Evolutionary conservation across 2,113 vertebrate species (phyloP).

Genomic region (Madoqua kirkii): DNA sequence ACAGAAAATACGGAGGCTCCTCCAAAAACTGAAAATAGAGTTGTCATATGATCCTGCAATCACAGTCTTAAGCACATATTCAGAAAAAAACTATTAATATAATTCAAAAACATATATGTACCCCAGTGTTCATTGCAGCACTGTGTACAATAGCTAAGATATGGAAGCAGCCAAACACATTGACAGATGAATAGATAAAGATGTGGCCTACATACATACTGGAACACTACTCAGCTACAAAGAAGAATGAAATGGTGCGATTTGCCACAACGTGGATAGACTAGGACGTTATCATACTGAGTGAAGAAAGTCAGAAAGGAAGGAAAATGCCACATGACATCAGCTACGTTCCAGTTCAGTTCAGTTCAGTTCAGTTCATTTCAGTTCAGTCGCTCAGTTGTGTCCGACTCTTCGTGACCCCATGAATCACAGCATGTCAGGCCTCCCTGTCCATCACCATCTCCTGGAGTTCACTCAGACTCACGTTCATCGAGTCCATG

Average conservation of each 20-base stretch:
- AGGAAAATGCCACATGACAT: not conserved
- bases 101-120: not conserved
- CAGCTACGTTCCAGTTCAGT: not conserved
- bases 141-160: not conserved
- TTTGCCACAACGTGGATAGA: not conserved
- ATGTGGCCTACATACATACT: not conserved
- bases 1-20: not conserved
- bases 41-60: not conserved
- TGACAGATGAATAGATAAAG: not conserved
- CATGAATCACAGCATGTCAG: no score
- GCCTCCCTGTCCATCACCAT: no score
- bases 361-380: no score
- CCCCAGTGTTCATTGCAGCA: not conserved
- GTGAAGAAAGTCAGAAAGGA: not conserved
- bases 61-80: not conserved
- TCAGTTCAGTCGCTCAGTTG: rapidly evolving
- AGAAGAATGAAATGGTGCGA: not conserved
- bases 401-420: no score
- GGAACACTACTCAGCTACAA: not conserved
- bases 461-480: no score
- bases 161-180: not conserved
- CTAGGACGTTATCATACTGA: not conserved
- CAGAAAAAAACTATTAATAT: not conserved
- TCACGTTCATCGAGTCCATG: rapidly evolving
- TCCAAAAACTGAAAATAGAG: not conserved